Evolutionary conservation across 2,888 invertebrate genomes (phyloP), one percentile per base, ranked within the genome.

Genomic region (Callosobruchus maculatus): DNA sequence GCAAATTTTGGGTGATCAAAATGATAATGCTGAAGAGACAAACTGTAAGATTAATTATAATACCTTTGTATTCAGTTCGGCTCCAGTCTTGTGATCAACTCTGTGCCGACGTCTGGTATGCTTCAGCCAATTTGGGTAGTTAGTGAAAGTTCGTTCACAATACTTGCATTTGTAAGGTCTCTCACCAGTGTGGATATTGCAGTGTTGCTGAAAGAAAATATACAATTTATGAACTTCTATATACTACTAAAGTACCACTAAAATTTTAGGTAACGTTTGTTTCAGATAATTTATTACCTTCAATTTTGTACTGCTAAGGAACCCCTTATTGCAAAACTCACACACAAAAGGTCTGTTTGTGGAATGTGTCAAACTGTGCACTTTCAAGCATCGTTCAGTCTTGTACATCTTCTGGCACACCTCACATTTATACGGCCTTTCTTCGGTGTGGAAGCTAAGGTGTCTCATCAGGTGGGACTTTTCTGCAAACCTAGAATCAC

Each of bases 121-220:
- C 81, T 91, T 92, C 77, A 86, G 83, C 87, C 89, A 90, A 82
- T 91, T 91, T 0, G 91, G 89, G 76, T 89, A 88, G 79, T 88
- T 88, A 66, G 90, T 88, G 81, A 91, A 91, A 0, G 88, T 86
- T 72, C 89, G 89, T 22, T 88, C 87, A 81, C 91, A 92, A 72
- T 87, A 87, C 22, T 87, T 87, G 82, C 92, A 92, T 70, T 87
- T 87, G 84, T 88, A 90, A 0, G 91, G 91, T 69, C 88, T 87
- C 70, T 86, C 85, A 0, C 90, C 90, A 0, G 89, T 90, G 81
- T 92, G 91, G 18, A 89, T 88, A 80, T 91, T 90, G 74, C 89
- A 84, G 80, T 92, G 91, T 83, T 91, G 89, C 81, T 88, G 81
- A 5, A 73, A 77, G 49, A 22, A 70, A 22, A 31, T 21, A 26